phyloP scores from a whole-genome alignment of 2,113 vertebrate genomes.

The Pongo abelii region DNA sequence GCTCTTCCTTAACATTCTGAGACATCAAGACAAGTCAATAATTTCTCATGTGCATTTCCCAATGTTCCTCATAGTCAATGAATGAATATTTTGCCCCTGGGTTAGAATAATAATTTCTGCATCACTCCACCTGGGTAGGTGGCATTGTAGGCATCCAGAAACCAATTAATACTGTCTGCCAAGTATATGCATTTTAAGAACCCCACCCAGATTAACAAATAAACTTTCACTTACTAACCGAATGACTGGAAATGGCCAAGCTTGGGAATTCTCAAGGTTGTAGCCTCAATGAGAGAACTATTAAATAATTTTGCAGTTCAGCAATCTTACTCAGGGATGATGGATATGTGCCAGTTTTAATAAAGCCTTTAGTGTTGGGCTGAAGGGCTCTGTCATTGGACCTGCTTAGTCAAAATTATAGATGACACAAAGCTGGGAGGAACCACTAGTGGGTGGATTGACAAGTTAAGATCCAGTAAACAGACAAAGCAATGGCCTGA shows the following conservation, averaged over 20 bases:
- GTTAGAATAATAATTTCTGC: neutral
- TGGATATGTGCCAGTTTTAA: neutral
- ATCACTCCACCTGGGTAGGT: neutral
- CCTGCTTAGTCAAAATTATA: neutral
- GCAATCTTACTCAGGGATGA: neutral
- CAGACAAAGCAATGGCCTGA: constrained; percentile 36
- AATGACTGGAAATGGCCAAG: neutral
- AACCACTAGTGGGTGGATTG: neutral
- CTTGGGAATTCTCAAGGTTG: neutral
- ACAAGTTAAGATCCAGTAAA: constrained; percentile 33
- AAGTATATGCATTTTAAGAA: constrained; percentile 35
- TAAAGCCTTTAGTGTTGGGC: neutral
- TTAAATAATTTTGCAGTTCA: constrained; percentile 22
- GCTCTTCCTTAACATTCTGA: neutral
- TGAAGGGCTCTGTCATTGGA: neutral
- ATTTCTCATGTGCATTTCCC: neutral
- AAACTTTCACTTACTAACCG: constrained; percentile 42
- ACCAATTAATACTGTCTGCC: neutral
- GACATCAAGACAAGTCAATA: neutral
- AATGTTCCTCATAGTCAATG: neutral
- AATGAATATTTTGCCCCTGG: neutral
- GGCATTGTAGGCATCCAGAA: constrained; percentile 25
- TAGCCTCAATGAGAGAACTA: neutral
- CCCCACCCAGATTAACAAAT: constrained; percentile 19
- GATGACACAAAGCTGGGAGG: neutral